Base-by-base conservation (phyloP, 2,113 vertebrate species). In the Ophiodon elongatus region DNA sequence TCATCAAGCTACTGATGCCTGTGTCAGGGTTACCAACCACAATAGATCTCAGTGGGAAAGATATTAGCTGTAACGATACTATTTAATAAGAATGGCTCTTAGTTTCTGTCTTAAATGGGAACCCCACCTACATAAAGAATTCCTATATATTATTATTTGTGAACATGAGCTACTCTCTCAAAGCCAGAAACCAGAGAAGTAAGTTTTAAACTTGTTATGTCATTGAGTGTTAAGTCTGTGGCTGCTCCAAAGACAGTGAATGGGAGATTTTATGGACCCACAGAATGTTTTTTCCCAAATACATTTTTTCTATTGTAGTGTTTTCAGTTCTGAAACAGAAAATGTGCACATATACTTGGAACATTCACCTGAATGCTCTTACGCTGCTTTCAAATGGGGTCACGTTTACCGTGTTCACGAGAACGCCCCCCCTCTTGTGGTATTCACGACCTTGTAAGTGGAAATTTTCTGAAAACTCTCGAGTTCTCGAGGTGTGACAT, bases 31-130 rank as follows among this genome's bases (percentile, higher is more conserved):
- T 85, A 67, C 70, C 84, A 80, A 84, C 78, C 66, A 83, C 86
- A 73, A 62, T 66, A 27, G 57, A 84, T 62, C 86, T 78, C 70
- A 69, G 64, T 29, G 39, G 41, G 67, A 89, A 67, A 65, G 67
- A 84, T 82, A 89, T 92, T 83, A 68, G 45, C 79, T 50, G 35
- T 80, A 92, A 90, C 88, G 75, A 90, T 76, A 59, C 64, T 14
- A 4, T 63, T 91, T 83, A 79, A 80, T 80, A 41, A 56, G 47
- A 45, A 39, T 64, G 41, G 8, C 60, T 66, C 70, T 75, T 25
- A 11, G 47, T 54, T 57, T 81, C 65, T 43, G 27, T 29, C 54
- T 57, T 57, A 27, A 57, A 57, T 27, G 56, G 25, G 25, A 27
- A 60, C 6, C 27, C 27, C 57, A 60, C 27, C 29, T 14, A 17